A percentile compares a stretch with the other conserved stretches of the same genome.
phyloP scores from a whole-genome alignment of 2,888 invertebrate genomes.

The Strigamia crassipes region DNA sequence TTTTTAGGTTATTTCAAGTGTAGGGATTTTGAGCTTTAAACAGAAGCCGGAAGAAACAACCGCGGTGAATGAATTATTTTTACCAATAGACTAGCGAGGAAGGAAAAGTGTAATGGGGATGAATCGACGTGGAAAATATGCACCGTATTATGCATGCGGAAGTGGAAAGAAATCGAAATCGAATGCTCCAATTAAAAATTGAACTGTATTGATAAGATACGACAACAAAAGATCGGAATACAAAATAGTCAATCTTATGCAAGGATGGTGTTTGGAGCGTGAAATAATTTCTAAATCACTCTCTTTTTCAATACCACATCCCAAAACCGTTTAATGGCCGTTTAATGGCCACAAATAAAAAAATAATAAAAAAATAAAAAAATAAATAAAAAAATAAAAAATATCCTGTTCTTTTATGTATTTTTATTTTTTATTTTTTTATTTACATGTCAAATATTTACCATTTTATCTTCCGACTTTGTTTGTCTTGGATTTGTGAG shows the following conservation, averaged over 20 bases:
- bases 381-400: too few species aligned
- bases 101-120: slow-evolving; percentile 10
- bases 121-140: slow-evolving; percentile 7
- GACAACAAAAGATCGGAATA: neutral
- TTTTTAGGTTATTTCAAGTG: neutral
- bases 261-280: neutral
- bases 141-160: slow-evolving; percentile 32
- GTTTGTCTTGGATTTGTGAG: slow-evolving; percentile 2
- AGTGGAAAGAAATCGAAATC: slow-evolving; percentile 13
- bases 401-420: too few species aligned
- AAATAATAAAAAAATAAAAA: too few species aligned
- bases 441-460: neutral
- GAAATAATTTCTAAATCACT: neutral
- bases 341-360: neutral
- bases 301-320: slow-evolving; percentile 6
- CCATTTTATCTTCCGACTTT: slow-evolving; percentile 33
- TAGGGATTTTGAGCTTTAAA: neutral
- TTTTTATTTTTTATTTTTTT: too few species aligned
- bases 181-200: slow-evolving; percentile 29
- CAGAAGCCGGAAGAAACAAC: slow-evolving; percentile 9
- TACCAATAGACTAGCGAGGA: neutral
- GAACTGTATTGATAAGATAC: slow-evolving; percentile 30
- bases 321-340: slow-evolving; percentile 16
- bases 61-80: neutral
- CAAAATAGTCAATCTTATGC: neutral